Base-by-base conservation (phyloP, 2,113 vertebrate species). In the Galbula dea region DNA sequence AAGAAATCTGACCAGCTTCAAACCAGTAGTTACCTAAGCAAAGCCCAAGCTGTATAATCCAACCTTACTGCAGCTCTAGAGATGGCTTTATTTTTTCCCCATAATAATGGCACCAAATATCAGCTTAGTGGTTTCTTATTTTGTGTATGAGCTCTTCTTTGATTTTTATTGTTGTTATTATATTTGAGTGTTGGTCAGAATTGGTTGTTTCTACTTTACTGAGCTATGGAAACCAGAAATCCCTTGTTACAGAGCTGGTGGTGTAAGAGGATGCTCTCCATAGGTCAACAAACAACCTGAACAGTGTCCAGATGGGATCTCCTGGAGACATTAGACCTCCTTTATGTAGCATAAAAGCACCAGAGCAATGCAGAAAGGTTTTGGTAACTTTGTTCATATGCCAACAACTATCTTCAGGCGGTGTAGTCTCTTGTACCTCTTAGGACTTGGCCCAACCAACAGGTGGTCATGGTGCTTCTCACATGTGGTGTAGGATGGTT, bases 401-500 rank as follows among this genome's bases (percentile, higher is more conserved):
- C 11, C 49, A 61, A 49, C 0, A 1, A 67, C 48, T 17, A 49
- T 17, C 7, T 24, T 80, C 8, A 6, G 27, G 18, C 24, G 32
- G 16, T 39, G 8, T 34, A 30, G 13, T 7, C 4, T 66, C 15
- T 52, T 63, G 29, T 21, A 54, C 12, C 21, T 21, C 48, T 49
- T 23, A 23, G 48, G 22, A 49, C 48, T 49, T 49, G 22, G 48
- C 11, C 48, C 22, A 49, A 49, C 20, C 23, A n/a, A n/a, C n/a
- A n/a, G n/a, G n/a, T n/a, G n/a, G n/a, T n/a, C n/a, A 43, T 43
- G 45, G 16, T 52, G 39, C 27, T 80, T 48, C 13, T 62, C 7
- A 5, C 2, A 6, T 0, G 0, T 34, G 3, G 36, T 5, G 0
- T 23, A 13, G 22, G 46, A 27, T 6, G 34, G 32, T 27, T 65